These are phyloP conservation scores for Paratrypauchen microcephalus DNA, from an alignment of 2,797 vertebrate species.

Conservation along the genomic window DNA sequence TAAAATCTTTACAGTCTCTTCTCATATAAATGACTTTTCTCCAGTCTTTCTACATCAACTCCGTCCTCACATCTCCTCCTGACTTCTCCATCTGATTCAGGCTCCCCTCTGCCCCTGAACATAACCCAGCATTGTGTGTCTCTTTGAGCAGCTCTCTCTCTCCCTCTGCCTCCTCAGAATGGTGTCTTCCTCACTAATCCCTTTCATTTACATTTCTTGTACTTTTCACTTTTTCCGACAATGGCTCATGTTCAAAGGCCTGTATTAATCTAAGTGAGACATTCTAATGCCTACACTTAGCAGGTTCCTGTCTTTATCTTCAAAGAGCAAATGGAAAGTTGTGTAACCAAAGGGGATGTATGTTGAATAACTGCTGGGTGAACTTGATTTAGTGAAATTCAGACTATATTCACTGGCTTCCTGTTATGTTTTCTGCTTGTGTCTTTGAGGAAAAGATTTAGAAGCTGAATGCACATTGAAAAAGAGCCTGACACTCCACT, in stretches of 20 bases:
- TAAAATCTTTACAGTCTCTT: neutral
- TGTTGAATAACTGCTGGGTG: slow-evolving; percentile 71
- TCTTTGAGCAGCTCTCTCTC: slow-evolving; percentile 15
- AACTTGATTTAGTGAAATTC: slow-evolving; percentile 62
- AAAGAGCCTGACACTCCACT: slow-evolving; percentile 37
- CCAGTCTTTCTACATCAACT: neutral
- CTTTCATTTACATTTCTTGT: slow-evolving; percentile 69
- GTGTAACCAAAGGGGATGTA: slow-evolving; percentile 49
- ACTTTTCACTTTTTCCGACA: slow-evolving; percentile 53
- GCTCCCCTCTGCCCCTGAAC: slow-evolving; percentile 10
- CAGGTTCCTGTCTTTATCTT: slow-evolving; percentile 75
- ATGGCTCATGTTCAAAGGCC: slow-evolving; percentile 73
- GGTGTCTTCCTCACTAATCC: slow-evolving; percentile 61
- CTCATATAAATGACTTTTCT: neutral
- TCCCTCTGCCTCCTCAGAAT: slow-evolving; percentile 35
- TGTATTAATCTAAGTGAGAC: slow-evolving; percentile 77
- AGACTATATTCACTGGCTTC: slow-evolving; percentile 62
- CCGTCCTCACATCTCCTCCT: neutral
- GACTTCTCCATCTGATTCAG: slow-evolving; percentile 22
- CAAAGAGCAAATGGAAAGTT: slow-evolving; percentile 64
- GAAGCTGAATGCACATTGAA: slow-evolving; percentile 29
- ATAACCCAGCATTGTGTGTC: slow-evolving; percentile 34
- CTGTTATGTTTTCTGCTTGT: slow-evolving; percentile 49
- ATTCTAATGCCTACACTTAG: slow-evolving; percentile 74
- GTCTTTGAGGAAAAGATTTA: slow-evolving; percentile 53